Evolutionary conservation across 2,113 vertebrate species (phyloP).

Genomic region (Gobius niger): DNA sequence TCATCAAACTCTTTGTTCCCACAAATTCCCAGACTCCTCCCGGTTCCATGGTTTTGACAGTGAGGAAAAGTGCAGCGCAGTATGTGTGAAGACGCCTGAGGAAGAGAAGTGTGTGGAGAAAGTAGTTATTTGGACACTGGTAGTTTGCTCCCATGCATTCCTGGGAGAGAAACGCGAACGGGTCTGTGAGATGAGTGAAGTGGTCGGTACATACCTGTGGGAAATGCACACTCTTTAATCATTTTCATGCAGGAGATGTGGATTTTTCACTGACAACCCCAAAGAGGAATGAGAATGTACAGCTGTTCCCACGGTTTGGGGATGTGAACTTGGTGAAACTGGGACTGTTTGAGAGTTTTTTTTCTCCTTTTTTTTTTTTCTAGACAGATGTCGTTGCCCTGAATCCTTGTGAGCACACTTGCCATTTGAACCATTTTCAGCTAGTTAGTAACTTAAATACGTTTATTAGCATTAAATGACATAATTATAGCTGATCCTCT

Average conservation of each 20-base stretch:
- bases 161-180: conserved; percentile 13
- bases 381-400: background rate
- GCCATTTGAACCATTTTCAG: background rate
- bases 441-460: too few species aligned
- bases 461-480: too few species aligned
- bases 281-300: conserved; percentile 26
- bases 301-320: conserved; percentile 57
- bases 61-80: conserved; percentile 39
- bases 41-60: conserved; percentile 19
- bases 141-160: conserved; percentile 56
- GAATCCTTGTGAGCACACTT: background rate
- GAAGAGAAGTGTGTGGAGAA: conserved; percentile 31
- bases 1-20: conserved; percentile 20
- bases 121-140: conserved; percentile 45
- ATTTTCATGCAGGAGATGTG: conserved; percentile 40
- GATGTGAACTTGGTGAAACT: conserved; percentile 32
- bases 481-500: too few species aligned
- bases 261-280: conserved; percentile 41
- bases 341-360: conserved; percentile 2
- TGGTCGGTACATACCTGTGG: conserved; percentile 63
- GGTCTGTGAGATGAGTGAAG: conserved; percentile 35
- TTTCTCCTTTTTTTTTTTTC: background rate
- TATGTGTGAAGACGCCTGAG: conserved; percentile 44
- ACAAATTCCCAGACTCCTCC: conserved; percentile 49
- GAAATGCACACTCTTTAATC: conserved; percentile 61